phyloP scores from a whole-genome alignment of 2,113 vertebrate species.

The Myiagra hebetior region DNA sequence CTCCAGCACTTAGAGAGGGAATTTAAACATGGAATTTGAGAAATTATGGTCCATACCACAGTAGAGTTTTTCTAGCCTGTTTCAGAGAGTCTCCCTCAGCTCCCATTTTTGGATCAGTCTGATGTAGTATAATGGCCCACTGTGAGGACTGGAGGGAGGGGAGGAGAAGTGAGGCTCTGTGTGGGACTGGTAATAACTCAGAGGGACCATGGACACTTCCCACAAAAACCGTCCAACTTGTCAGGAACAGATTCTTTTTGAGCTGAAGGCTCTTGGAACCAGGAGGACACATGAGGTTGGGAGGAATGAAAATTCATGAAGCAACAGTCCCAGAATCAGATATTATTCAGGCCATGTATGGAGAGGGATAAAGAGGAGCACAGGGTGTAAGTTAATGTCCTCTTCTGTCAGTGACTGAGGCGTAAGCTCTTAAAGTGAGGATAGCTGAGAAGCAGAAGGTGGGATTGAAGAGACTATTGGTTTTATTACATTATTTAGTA shows the following conservation, averaged over 20 bases:
- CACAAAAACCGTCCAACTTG: background rate
- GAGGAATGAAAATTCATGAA: background rate
- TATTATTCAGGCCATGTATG: background rate
- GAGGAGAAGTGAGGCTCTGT: background rate
- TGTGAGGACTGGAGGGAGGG: background rate
- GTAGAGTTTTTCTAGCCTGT: background rate
- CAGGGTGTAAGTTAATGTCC: background rate
- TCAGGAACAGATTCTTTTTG: background rate
- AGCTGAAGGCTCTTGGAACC: background rate
- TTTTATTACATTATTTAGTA: background rate
- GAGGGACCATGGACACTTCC: background rate
- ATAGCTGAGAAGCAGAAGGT: background rate
- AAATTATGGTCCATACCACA: background rate
- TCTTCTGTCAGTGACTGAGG: background rate
- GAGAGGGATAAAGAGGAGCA: background rate
- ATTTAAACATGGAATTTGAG: background rate
- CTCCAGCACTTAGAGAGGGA: background rate
- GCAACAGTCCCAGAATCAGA: background rate
- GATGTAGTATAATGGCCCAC: background rate
- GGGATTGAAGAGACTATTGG: background rate
- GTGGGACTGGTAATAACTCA: background rate
- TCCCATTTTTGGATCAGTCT: background rate
- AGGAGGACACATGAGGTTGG: background rate
- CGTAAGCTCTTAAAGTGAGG: background rate
- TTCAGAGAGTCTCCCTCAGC: background rate